These are phyloP conservation scores for Hydropotes inermis DNA, from an alignment of 2,113 vertebrate species.

Conservation along the genomic window DNA sequence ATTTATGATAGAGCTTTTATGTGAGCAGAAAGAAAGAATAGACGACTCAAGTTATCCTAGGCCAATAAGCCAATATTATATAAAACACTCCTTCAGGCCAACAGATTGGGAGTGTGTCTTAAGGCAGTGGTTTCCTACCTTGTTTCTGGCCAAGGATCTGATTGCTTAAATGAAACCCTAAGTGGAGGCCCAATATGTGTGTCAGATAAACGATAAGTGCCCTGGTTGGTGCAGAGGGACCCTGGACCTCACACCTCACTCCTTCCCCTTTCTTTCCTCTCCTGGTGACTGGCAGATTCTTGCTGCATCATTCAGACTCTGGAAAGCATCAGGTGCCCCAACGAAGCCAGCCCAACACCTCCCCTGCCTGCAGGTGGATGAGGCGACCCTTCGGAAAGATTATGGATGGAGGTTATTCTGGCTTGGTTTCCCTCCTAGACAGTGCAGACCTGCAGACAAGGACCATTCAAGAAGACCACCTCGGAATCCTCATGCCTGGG, in stretches of 20 bases:
- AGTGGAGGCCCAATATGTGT: background rate
- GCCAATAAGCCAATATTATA: background rate
- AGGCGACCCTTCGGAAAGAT: background rate
- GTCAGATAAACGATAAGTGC: background rate
- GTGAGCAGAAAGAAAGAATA: background rate
- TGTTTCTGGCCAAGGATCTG: background rate
- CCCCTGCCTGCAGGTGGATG: too few relatives aligned
- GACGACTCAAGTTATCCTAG: background rate
- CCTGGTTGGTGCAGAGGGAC: background rate
- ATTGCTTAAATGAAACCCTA: background rate
- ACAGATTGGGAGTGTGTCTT: background rate
- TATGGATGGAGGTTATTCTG: background rate
- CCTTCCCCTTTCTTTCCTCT: background rate
- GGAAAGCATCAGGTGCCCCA: background rate
- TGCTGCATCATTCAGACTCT: background rate
- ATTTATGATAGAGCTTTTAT: conserved; percentile 11
- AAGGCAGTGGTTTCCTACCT: background rate
- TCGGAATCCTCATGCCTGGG: background rate
- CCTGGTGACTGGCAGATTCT: background rate
- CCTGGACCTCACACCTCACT: too few relatives aligned
- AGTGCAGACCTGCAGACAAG: background rate
- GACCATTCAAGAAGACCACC: background rate
- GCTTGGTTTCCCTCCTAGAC: background rate
- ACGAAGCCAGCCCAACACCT: background rate
- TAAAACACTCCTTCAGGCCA: background rate